These are phyloP conservation scores for Lamproptera curius DNA, from an alignment of 2,888 invertebrate species.

Conservation along the genomic window DNA sequence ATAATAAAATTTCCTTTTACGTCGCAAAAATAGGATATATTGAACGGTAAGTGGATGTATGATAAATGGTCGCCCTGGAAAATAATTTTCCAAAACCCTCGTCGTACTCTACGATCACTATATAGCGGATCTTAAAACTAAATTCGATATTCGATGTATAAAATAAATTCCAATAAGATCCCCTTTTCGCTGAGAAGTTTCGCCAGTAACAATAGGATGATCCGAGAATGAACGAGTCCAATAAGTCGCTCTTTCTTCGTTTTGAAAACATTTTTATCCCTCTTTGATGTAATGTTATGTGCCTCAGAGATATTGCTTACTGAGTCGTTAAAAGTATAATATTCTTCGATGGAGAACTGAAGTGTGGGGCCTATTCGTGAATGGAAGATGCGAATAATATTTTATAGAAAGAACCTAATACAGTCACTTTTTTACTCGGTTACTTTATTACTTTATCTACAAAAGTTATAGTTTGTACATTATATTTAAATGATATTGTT, in stretches of 20 bases:
- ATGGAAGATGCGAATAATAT: too few species aligned
- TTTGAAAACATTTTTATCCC: slow-evolving; percentile 24
- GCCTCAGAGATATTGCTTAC: slow-evolving; percentile 5
- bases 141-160: slow-evolving; percentile 48
- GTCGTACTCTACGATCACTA: slow-evolving; percentile 53
- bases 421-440: too few species aligned
- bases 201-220: slow-evolving; percentile 62
- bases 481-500: too few species aligned
- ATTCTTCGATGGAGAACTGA: not conserved
- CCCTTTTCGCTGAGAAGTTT: slow-evolving; percentile 56
- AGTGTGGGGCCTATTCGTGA: too few species aligned
- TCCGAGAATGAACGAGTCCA: slow-evolving; percentile 62
- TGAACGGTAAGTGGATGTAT: slow-evolving; percentile 49
- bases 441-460: too few species aligned
- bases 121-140: slow-evolving; percentile 57
- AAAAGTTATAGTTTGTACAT: too few species aligned
- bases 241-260: slow-evolving; percentile 54
- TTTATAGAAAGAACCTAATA: too few species aligned
- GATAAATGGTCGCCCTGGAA: slow-evolving; percentile 68
- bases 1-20: slow-evolving; percentile 70
- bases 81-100: slow-evolving; percentile 65
- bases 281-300: slow-evolving; percentile 17
- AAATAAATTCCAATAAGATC: slow-evolving; percentile 70
- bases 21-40: slow-evolving; percentile 61
- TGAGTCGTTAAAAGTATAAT: not conserved